Evolutionary conservation across 1,140 invertebrate species (phyloP), one percentile per base, ranked within the genome.

Genomic region (Leptinotarsa defecta): DNA sequence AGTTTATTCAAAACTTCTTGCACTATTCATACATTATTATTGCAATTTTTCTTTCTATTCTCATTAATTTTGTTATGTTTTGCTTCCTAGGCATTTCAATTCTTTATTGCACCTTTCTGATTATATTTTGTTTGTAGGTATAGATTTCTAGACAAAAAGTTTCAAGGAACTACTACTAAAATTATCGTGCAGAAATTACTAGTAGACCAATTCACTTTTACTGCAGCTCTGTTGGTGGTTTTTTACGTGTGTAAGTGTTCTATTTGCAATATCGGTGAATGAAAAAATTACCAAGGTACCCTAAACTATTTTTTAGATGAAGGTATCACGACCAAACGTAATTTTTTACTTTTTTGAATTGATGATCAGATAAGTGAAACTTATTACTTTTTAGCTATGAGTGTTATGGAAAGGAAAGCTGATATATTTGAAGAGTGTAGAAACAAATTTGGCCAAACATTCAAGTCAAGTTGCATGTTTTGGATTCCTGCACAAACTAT

Each of bases 401-500:
- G 92, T 77, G 79, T 92, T 5, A 88, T 94, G 86, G 94, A 95
- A 83, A 83, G 89, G 8, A 90, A 89, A 80, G 84, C 88, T 48
- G 90, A 94, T 80, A 78, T 91, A 13, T 88, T 93, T 63, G 88
- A 89, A 74, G 94, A 95, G 85, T 89, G 91, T 48, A 89, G 87
- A 80, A 84, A 88, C n/a, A 95, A 95, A 84, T 92, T 94, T 71
- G 74, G 89, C 69, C 90, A 90, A 61, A 94, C 94, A 13, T 94
- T 93, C 83, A 77, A 89, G 79, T 89, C 90, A 0, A 93, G 92
- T 48, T 94, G 93, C 76, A 85, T 90, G 49, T 95, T 93, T 81
- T 95, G 94, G 94, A 82, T 95, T 15, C 94, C 94, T 3, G 91
- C 90, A 2, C 93, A 94, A 86, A 89, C 89, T 0, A 81, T 93